Evolutionary conservation across 2,797 vertebrate species (phyloP).

Genomic region (Petrocephalus sullivani): DNA sequence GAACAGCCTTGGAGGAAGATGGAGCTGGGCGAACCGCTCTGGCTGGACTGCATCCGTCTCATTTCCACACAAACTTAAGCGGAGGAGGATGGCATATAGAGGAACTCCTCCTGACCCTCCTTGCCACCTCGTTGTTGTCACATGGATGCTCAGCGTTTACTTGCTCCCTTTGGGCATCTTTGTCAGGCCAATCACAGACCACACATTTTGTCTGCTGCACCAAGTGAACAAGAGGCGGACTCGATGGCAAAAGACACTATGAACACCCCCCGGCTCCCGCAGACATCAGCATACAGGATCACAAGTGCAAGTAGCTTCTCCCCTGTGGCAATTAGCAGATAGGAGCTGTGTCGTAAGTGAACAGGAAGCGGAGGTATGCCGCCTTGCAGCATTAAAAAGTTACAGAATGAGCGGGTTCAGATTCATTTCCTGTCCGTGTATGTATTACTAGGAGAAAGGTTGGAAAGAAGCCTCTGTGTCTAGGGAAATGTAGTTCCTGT

Average conservation of each 20-base stretch:
- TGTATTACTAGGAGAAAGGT: not conserved
- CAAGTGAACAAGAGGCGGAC: not conserved
- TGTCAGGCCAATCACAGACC: not conserved
- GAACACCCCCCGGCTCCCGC: not conserved
- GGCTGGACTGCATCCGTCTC: conserved; percentile 18
- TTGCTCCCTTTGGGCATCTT: not conserved
- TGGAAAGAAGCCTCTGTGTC: not conserved
- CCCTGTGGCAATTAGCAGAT: not conserved
- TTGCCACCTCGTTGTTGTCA: not conserved
- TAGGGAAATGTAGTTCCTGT: not conserved
- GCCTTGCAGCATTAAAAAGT: not conserved
- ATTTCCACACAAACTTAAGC: conserved; percentile 20
- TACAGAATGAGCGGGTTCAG: not conserved
- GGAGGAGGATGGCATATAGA: not conserved
- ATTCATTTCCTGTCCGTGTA: not conserved
- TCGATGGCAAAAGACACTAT: not conserved
- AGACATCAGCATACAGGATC: not conserved
- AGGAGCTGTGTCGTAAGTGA: not conserved
- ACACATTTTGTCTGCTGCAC: not conserved
- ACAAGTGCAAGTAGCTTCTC: not conserved
- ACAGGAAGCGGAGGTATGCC: not conserved
- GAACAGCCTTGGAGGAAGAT: not conserved
- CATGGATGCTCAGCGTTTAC: not conserved
- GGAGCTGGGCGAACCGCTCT: not conserved
- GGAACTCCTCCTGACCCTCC: not conserved